Base-by-base conservation (phyloP, 1,140 invertebrate species). In the Heterodera carotae region DNA sequence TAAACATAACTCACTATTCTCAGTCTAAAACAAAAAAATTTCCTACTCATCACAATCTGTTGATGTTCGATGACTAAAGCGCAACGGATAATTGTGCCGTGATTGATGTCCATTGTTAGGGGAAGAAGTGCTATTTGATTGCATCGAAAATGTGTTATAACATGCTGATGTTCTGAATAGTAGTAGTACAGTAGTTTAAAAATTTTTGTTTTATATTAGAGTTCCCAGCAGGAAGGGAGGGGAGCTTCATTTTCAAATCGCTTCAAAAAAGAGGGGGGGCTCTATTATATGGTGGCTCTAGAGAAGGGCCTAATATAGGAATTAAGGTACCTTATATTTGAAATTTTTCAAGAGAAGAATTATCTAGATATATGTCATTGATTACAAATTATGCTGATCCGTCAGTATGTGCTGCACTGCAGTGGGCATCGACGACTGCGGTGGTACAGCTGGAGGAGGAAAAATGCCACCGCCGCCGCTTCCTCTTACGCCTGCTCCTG, bases 391-490 rank as follows among this genome's bases (percentile, higher is more conserved):
- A 12, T 56, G 48, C 22, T 56, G 48, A 18, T 56, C 48, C 48
- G 48, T 1, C 48, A 56, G 5, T 56, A 22, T 18, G 48, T 12
- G 15, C 12, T 56, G 48, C 15, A 18, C 48, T 12, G 48, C 48
- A 18, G 48, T 18, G 48, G 48, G 15, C 48, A 56, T 22, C 22
- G 48, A 22, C 1, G 48, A 56, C 15, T 15, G 18, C 15, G 12
- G 12, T 56, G 48, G 22, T 18, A 56, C 48, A 5, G 48, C 12
- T 27, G 62, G 62, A 12, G 62, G 62, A 33, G 48, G 74, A 72
- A 60, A 75, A 33, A 69, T 75, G 34, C 56, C 18, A 25, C 74
- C 22, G n/a, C 56, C 59, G 56, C 59, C n/a, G 25, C 72, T 12
- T 64, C 69, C 33, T 34, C 34, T 7, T 43, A 81, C n/a, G 60